Percentiles rank a stretch among this genome's conserved stretches.
These are phyloP conservation scores for Zaprionus africanus DNA, from an alignment of 1,140 invertebrate genomes.

Conservation along the genomic window DNA sequence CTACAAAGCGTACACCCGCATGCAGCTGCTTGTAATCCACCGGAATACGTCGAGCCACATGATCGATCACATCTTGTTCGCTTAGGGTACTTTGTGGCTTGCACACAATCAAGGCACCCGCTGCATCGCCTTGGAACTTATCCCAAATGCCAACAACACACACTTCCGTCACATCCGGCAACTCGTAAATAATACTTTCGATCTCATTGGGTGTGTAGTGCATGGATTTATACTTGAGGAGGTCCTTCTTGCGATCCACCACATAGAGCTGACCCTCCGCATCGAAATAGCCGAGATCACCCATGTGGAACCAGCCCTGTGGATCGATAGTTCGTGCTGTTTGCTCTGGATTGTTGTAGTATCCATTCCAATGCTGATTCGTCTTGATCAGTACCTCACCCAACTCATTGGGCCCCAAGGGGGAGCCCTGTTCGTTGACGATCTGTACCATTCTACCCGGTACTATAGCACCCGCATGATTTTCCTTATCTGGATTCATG, in stretches of 20 bases:
- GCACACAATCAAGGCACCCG: slow-evolving; percentile 48
- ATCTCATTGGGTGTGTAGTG: slow-evolving; percentile 68
- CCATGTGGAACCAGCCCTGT: slow-evolving; percentile 89
- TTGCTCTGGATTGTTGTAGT: slow-evolving; percentile 85
- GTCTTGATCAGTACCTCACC: slow-evolving; percentile 35
- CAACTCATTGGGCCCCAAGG: slow-evolving; percentile 20
- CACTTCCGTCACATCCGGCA: slow-evolving; percentile 42
- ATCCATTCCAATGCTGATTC: slow-evolving; percentile 70
- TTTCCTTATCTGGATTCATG: slow-evolving; percentile 17
- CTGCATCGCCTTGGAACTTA: slow-evolving; percentile 36
- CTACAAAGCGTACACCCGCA: slow-evolving; percentile 86
- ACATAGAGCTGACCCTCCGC: slow-evolving; percentile 87
- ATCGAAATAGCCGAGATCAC: slow-evolving; percentile 89
- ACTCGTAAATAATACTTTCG: slow-evolving; percentile 38
- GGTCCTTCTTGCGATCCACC: slow-evolving; percentile 89
- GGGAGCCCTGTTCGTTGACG: slow-evolving; percentile 11
- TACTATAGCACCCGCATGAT: slow-evolving; percentile 11
- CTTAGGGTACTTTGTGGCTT: slow-evolving; percentile 16
- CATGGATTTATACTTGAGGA: slow-evolving; percentile 88
- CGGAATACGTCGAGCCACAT: slow-evolving; percentile 59
- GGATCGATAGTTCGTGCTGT: slow-evolving; percentile 85
- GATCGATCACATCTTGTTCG: slow-evolving; percentile 37
- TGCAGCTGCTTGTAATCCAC: slow-evolving; percentile 85
- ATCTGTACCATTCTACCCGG: neutral
- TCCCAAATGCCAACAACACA: slow-evolving; percentile 59